Evolutionary conservation across 2,888 invertebrate species (phyloP).

Genomic region (Embidobia sp.): DNA sequence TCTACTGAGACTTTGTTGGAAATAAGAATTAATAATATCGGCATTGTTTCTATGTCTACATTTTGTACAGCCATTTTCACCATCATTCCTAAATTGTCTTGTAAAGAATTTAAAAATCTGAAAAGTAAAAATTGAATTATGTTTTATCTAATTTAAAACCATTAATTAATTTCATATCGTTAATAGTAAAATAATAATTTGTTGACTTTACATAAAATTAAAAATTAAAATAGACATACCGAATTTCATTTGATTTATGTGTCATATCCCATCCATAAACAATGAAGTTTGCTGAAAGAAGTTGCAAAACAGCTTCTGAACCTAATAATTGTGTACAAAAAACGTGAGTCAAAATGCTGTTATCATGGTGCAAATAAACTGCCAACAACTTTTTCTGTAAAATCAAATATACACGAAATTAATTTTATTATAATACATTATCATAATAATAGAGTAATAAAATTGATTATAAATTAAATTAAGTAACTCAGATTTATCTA

Average conservation of each 20-base stretch:
- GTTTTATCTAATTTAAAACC: too few species aligned
- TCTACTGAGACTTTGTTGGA: conserved; percentile 94
- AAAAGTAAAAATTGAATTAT: neutral
- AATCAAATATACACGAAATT: conserved; percentile 5
- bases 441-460: too few species aligned
- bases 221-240: conserved; percentile 81
- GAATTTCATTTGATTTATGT: conserved; percentile 90
- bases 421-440: too few species aligned
- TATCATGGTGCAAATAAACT: conserved; percentile 98
- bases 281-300: conserved; percentile 93
- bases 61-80: conserved; percentile 92
- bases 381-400: conserved; percentile 94
- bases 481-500: too few species aligned
- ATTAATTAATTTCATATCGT: too few species aligned
- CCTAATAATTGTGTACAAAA: conserved; percentile 98
- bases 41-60: conserved; percentile 93
- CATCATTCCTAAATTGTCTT: conserved; percentile 89
- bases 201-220: too few species aligned
- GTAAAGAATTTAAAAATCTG: conserved; percentile 89
- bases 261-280: conserved; percentile 99
- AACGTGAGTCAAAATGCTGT: conserved; percentile 96
- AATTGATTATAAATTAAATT: too few species aligned
- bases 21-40: conserved; percentile 94
- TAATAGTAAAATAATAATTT: too few species aligned
- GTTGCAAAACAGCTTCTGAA: conserved; percentile 94